Base-by-base conservation (phyloP, 2,888 invertebrate genomes). In the Argyresthia albistria region DNA sequence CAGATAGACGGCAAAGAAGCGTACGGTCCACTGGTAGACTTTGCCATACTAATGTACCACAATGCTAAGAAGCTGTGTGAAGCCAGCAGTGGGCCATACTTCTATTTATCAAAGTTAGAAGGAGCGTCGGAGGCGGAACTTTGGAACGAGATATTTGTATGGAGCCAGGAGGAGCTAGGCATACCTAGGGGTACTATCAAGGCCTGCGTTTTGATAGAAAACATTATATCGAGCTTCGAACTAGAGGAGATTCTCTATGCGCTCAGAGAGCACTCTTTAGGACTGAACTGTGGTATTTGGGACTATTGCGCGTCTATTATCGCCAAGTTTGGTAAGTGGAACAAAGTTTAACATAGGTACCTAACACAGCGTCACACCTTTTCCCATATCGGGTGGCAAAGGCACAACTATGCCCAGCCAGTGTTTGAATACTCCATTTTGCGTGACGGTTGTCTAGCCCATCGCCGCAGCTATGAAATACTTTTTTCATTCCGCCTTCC, bases 251-350 rank as follows among this genome's bases (percentile, higher is more conserved):
- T 93, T 56, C 78, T 93, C 53, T 92, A 86, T 69, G 91, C 90
- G 11, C 68, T 93, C 43, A 88, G 76, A 58, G 90, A 92, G 53
- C 91, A 93, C 70, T 92, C 92, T 0, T 70, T 92, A 42, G 93
- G 93, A 2, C 80, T 93, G 1, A 93, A 93, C 67, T 93, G 93
- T 71, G 93, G 93, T 4, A 91, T 93, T 59, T 93, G 93, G 93
- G 93, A 93, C 66, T 93, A 93, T 66, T 88, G 90, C 52, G 91
- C 91, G 0, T 91, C 91, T 3, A 90, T 92, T 51, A 89, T 92
- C 59, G 82, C 88, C 35, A 92, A 91, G 69, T 91, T 91, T 73
- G 91, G 91, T 83, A 71, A 77, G 65, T 60, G 12, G 16, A 10
- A 7, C 10, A 12, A 7, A 12, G 0, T 52, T 45, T 43, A 45